A percentile compares a stretch with the other conserved stretches of the same genome.
These are phyloP conservation scores for Euborellia annulipes DNA, from an alignment of 1,140 invertebrate species.

Conservation along the genomic window DNA sequence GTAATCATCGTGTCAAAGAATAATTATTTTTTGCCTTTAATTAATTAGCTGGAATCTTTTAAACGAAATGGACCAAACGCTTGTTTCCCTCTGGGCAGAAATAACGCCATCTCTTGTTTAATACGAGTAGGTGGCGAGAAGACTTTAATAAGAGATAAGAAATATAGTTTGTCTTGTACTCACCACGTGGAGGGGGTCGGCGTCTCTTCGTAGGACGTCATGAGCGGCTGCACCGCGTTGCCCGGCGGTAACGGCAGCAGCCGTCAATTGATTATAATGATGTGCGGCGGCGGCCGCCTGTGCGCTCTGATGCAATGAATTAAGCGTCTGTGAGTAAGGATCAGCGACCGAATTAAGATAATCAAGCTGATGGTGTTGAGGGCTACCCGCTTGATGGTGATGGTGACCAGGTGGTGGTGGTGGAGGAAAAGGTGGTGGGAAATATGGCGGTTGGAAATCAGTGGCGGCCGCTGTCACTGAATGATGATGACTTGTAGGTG, in stretches of 20 bases:
- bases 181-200: constrained; percentile 35
- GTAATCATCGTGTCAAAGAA: too few species aligned
- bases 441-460: constrained; percentile 90
- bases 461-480: constrained; percentile 38
- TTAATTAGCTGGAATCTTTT: too few species aligned
- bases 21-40: too few species aligned
- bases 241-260: constrained; percentile 21
- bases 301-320: constrained; percentile 39
- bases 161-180: too few species aligned
- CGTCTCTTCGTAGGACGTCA: constrained; percentile 34
- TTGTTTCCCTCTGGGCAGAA: too few species aligned
- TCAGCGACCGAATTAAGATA: constrained; percentile 32
- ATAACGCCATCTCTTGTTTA: too few species aligned
- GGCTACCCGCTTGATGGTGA: constrained; percentile 28
- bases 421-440: constrained; percentile 80
- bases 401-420: constrained; percentile 45
- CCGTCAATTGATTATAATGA: constrained; percentile 41
- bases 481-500: constrained; percentile 30
- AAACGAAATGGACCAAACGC: too few species aligned
- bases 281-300: constrained; percentile 25
- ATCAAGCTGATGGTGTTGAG: constrained; percentile 28
- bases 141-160: too few species aligned
- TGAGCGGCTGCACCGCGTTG: constrained; percentile 23
- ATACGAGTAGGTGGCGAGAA: too few species aligned
- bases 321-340: constrained; percentile 49